A percentile compares a stretch with the other conserved stretches of the same genome.
phyloP scores from a whole-genome alignment of 2,797 vertebrate species.

The Gorsachius magnificus region DNA sequence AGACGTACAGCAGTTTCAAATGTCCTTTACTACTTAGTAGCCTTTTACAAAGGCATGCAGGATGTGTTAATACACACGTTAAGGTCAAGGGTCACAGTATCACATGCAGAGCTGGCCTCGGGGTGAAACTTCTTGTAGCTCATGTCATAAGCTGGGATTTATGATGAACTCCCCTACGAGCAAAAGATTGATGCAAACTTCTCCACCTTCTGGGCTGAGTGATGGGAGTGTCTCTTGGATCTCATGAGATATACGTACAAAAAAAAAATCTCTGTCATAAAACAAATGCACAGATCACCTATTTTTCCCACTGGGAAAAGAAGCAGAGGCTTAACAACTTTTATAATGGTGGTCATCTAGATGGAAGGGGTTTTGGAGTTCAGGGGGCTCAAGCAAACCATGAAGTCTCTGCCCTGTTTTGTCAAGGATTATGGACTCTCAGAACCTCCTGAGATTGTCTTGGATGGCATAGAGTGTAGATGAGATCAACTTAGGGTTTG shows the following conservation, averaged over 20 bases:
- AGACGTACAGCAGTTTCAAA: neutral
- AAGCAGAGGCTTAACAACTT: neutral
- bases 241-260: accelerated
- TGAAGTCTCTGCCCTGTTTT: neutral
- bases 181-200: neutral
- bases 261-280: neutral
- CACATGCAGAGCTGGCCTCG: neutral
- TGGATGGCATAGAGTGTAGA: neutral
- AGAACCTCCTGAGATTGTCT: neutral
- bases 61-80: neutral
- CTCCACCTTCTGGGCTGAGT: neutral
- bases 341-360: neutral
- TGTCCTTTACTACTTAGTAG: neutral
- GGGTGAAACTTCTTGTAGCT: neutral
- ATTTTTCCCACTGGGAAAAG: neutral
- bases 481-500: neutral
- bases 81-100: neutral
- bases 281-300: neutral
- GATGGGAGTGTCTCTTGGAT: neutral
- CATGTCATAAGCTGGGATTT: neutral
- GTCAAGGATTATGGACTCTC: neutral
- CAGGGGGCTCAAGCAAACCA: neutral
- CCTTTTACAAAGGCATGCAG: neutral
- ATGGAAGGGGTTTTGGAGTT: neutral
- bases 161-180: neutral